These are phyloP conservation scores for Drosophila auraria DNA, from an alignment of 1,140 invertebrate species.

Conservation along the genomic window DNA sequence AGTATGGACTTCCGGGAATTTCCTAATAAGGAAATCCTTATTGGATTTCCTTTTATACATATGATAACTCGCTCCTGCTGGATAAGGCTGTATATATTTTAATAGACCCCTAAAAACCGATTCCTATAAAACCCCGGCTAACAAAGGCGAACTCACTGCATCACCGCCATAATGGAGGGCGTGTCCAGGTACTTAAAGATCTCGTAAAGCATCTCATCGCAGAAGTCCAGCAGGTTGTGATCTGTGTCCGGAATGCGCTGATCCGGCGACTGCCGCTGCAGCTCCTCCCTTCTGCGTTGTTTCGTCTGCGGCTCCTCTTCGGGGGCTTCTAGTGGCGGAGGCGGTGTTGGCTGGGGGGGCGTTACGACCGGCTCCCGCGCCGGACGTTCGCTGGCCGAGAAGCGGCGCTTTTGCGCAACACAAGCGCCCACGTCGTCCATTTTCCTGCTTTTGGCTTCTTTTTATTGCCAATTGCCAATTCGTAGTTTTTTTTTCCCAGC, in stretches of 20 bases:
- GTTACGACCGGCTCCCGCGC: slow-evolving; percentile 9
- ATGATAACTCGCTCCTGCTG: no score
- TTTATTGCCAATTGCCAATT: slow-evolving; percentile 36
- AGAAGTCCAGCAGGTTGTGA: slow-evolving; percentile 72
- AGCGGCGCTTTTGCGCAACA: slow-evolving; percentile 68
- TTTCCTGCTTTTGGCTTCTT: slow-evolving; percentile 9
- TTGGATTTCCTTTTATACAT: not conserved
- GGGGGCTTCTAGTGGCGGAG: slow-evolving; percentile 1
- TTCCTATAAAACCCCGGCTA: not conserved
- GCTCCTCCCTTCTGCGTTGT: slow-evolving; percentile 53
- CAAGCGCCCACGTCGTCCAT: slow-evolving; percentile 66
- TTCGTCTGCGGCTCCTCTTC: slow-evolving; percentile 47
- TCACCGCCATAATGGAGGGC: slow-evolving; percentile 85
- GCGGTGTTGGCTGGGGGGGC: slow-evolving; percentile 5
- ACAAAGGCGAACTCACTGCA: slow-evolving; percentile 82
- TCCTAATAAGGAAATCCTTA: not conserved
- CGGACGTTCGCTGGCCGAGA: slow-evolving; percentile 47
- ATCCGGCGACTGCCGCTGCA: slow-evolving; percentile 11
- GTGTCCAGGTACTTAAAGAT: slow-evolving; percentile 86
- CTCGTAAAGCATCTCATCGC: slow-evolving; percentile 86
- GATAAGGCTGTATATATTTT: not conserved
- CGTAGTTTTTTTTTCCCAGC: slow-evolving; percentile 51
- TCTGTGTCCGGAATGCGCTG: slow-evolving; percentile 1
- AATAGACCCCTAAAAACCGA: not conserved
- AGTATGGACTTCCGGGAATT: no score